Evolutionary conservation across 2,797 vertebrate species (phyloP).

Genomic region (Neostethus bicornis): DNA sequence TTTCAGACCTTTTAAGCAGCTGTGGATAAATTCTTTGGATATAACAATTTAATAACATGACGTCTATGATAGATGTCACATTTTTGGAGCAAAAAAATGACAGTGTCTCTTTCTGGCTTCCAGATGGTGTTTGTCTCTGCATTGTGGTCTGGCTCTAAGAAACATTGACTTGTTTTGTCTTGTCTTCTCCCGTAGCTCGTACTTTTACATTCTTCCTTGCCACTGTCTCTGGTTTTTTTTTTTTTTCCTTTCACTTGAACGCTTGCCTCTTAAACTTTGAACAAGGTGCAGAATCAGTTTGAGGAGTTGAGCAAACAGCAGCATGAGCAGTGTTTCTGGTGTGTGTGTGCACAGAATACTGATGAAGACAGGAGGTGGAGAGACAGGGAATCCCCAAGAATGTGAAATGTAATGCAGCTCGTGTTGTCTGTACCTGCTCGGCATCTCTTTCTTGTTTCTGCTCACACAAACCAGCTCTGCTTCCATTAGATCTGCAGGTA

Average conservation of each 20-base stretch:
- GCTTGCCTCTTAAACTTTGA: conserved; percentile 34
- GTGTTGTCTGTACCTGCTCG: conserved; percentile 25
- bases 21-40: conserved; percentile 46
- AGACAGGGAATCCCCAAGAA: conserved; percentile 39
- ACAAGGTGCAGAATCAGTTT: conserved; percentile 37
- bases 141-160: conserved; percentile 25
- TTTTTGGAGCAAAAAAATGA: conserved; percentile 23
- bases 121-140: conserved; percentile 64
- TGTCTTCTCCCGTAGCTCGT: conserved; percentile 25
- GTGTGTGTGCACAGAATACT: conserved; percentile 36
- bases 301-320: conserved; percentile 45
- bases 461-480: conserved; percentile 6
- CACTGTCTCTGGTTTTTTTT: conserved; percentile 14
- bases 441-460: conserved; percentile 7
- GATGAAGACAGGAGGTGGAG: conserved; percentile 26
- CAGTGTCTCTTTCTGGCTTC: conserved; percentile 20
- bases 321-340: conserved; percentile 27
- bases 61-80: conserved; percentile 42
- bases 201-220: conserved; percentile 13
- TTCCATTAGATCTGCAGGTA: conserved; percentile 23
- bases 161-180: conserved; percentile 53
- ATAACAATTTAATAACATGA: conserved; percentile 50
- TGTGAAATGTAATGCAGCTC: conserved; percentile 18
- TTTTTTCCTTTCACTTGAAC: conserved; percentile 21
- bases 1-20: conserved; percentile 26